Base-by-base conservation (phyloP, 2,888 invertebrate genomes). In the Leucophenga montana region DNA sequence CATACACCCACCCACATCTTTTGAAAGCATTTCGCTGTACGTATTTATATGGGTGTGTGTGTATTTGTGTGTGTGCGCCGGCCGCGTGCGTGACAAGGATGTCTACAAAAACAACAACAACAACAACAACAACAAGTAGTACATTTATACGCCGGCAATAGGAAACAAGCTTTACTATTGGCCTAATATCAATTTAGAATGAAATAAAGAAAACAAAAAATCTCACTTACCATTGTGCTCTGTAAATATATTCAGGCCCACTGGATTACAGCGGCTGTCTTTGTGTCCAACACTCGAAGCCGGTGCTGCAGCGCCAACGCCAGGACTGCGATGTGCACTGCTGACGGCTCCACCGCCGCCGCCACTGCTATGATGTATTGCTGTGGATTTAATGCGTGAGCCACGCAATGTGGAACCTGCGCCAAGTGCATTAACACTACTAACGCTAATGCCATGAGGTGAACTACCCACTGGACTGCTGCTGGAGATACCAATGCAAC, bases 171-270 rank as follows among this genome's bases (percentile, higher is more conserved):
- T 48, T 48, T 13, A 33, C 20, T 64, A 11, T 64, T 48, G 11
- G 50, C 22, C 57, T 57, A 57, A n/a, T n/a, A n/a, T n/a, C n/a
- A n/a, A n/a, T n/a, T n/a, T n/a, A n/a, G n/a, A n/a, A n/a, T n/a
- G n/a, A n/a, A n/a, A n/a, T n/a, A n/a, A n/a, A n/a, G n/a, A n/a
- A n/a, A n/a, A n/a, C n/a, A n/a, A n/a, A n/a, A n/a, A n/a, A 50
- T 50, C 0, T 54, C 39, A 91, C 94, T 93, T 90, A 97, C 97
- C 97, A 90, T 94, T 96, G 89, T 97, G 97, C 91, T 97, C 97
- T 53, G 96, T 96, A 90, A 97, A 97, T 89, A 97, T 95, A 90
- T 97, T 97, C 85, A 95, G 94, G 86, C 95, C 95, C 85, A 94
- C 93, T 70, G 85, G 79, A 77, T 84, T 84, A 71, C 85, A 85